phyloP scores from a whole-genome alignment of 2,797 vertebrate species.

The Sparus aurata region DNA sequence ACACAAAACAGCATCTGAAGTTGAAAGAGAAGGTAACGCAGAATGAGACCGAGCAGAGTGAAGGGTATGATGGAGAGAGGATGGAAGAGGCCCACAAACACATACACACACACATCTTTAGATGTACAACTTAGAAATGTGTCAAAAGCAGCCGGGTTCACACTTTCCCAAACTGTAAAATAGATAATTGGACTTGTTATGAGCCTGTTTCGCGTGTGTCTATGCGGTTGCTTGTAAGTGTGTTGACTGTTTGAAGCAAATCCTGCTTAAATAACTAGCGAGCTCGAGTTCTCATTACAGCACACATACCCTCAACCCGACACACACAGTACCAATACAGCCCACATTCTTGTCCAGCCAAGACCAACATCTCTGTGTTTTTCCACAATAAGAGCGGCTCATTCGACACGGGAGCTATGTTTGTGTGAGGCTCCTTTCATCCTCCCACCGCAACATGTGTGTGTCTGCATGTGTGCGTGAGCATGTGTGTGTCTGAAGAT shows the following conservation, averaged over 20 bases:
- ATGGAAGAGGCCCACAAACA: not conserved
- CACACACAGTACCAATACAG: conserved; percentile 29
- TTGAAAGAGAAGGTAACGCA: conserved; percentile 12
- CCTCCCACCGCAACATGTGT: conserved; percentile 69
- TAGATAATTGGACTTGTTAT: conserved; percentile 49
- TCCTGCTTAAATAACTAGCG: conserved; percentile 48
- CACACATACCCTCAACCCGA: conserved; percentile 3
- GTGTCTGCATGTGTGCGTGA: conserved; percentile 18
- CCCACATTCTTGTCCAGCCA: conserved; percentile 76
- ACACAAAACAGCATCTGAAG: not conserved
- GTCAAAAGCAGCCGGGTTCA: conserved; percentile 34
- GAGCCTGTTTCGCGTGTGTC: conserved; percentile 19
- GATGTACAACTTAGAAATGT: conserved; percentile 2
- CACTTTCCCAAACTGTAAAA: conserved; percentile 36
- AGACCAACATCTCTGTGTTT: conserved; percentile 82
- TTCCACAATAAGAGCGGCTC: conserved; percentile 76
- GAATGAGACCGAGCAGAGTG: not conserved
- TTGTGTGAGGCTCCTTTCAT: conserved; percentile 78
- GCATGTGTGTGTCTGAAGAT: conserved; percentile 48
- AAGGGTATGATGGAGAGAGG: conserved; percentile 5
- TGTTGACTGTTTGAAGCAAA: conserved; percentile 44
- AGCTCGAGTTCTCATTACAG: conserved; percentile 20
- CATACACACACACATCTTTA: not conserved
- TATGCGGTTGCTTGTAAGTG: conserved; percentile 1
- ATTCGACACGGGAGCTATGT: conserved; percentile 73